Conservation (phyloP, 2,113 vertebrate genomes). For the Amphilophus citrinellus region DNA sequence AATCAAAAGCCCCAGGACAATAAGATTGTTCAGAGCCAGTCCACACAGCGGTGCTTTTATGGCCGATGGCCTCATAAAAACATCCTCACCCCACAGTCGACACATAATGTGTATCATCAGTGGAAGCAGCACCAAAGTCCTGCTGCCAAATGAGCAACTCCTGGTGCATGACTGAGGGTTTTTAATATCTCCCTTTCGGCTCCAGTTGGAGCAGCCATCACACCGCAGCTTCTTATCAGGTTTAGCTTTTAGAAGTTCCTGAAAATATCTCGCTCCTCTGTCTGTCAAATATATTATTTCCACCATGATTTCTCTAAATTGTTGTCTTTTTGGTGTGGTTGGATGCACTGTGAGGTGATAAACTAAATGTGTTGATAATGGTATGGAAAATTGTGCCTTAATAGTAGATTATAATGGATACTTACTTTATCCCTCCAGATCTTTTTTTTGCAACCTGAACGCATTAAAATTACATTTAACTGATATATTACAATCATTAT, state of each 20-base stretch:
- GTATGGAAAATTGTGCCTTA: neutral
- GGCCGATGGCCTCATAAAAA: slow-evolving; percentile 43
- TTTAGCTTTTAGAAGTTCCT: slow-evolving; percentile 4
- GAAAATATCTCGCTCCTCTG: neutral
- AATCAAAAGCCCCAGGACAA: slow-evolving; percentile 70
- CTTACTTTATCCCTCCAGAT: slow-evolving; percentile 19
- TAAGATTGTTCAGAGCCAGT: slow-evolving; percentile 44
- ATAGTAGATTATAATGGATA: slow-evolving; percentile 24
- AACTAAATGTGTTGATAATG: slow-evolving; percentile 32
- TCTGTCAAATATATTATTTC: neutral
- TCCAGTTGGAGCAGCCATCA: slow-evolving; percentile 3
- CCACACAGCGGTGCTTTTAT: slow-evolving; percentile 51
- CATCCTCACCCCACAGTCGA: slow-evolving; percentile 16
- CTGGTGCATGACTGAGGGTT: slow-evolving; percentile 19
- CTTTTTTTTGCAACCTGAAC: slow-evolving; percentile 15
- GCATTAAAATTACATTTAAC: slow-evolving; percentile 62
- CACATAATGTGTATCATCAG: slow-evolving; percentile 38
- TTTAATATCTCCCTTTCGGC: slow-evolving; percentile 41
- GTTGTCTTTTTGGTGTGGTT: neutral
- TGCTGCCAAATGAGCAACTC: slow-evolving; percentile 27
- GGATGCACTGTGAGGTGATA: neutral
- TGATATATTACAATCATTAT: slow-evolving; percentile 56
- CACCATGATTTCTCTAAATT: neutral
- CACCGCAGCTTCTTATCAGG: slow-evolving; percentile 3
- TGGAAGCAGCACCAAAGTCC: slow-evolving; percentile 21